phyloP scores from a whole-genome alignment of 37 sponge, comb jelly and placozoan species.

The Beroe forskalii region DNA sequence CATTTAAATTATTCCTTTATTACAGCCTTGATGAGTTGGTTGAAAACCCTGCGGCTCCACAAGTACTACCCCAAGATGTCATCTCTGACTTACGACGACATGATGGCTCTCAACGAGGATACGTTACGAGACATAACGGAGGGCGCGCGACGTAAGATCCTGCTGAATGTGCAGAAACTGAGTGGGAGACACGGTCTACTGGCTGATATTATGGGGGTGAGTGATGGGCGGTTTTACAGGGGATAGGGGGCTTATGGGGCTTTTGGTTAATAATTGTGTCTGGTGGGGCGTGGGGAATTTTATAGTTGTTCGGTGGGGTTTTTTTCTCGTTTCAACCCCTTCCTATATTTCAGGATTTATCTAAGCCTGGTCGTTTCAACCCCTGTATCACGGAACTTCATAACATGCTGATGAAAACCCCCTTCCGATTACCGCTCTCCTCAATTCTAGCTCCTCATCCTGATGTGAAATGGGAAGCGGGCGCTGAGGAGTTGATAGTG shows the following conservation, averaged over 20 bases:
- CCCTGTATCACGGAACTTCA: slow-evolving; percentile 49
- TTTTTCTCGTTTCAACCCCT: neutral
- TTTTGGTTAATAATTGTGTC: no score
- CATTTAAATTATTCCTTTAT: neutral
- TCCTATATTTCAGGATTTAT: slow-evolving; percentile 10
- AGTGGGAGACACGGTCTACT: slow-evolving; percentile 15
- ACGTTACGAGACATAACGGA: slow-evolving; percentile 15
- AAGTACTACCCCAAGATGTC: slow-evolving; percentile 64
- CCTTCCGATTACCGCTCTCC: slow-evolving; percentile 49
- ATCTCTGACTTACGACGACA: slow-evolving; percentile 6
- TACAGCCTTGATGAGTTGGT: slow-evolving; percentile 57
- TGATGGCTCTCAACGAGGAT: slow-evolving; percentile 15
- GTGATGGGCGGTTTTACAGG: neutral
- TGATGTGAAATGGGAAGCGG: neutral
- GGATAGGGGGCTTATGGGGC: no score
- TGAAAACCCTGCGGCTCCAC: slow-evolving; percentile 62
- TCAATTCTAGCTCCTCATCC: slow-evolving; percentile 21
- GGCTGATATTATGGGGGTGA: slow-evolving; percentile 6
- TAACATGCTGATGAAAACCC: slow-evolving; percentile 61
- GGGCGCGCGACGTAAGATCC: slow-evolving; percentile 37
- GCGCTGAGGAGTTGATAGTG: neutral
- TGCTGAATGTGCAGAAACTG: slow-evolving; percentile 49
- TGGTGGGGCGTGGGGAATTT: no score
- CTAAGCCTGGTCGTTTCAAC: slow-evolving; percentile 56
- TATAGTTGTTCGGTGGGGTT: neutral